Base-by-base conservation (phyloP, 1,140 invertebrate genomes). In the Frieseomelitta varia region DNA sequence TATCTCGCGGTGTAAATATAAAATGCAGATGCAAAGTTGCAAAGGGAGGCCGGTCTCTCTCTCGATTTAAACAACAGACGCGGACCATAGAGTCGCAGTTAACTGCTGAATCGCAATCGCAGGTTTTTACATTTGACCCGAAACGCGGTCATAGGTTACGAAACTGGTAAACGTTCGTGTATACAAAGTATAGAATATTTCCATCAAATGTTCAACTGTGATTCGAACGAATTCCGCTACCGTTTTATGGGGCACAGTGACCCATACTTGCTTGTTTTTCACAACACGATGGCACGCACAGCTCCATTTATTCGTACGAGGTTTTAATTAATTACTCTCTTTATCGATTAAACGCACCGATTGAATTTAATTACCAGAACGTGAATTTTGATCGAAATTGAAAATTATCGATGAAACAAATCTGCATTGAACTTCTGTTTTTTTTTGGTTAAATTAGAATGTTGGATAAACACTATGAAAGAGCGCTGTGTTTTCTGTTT, bases 51-150 rank as follows among this genome's bases (percentile, higher is more conserved):
- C 56, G 58, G 47, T 2, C 30, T 30, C 75, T 30, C 75, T 47
- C 24, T 72, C 68, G 76, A 73, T 79, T 39, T 51, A 68, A 84
- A 79, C 82, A 80, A 30, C 77, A 84, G 69, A 80, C 67, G 78
- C 83, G 47, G 53, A 21, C 68, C 78, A 51, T 80, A 67, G 77
- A 72, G 47, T 74, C 12, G 71, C 79, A 73, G 82, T 84, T 84
- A 84, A 79, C 82, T 61, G 56, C 30, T 68, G 83, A 74, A 84
- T 84, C 27, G 81, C 65, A 84, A 71, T 79, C n/a, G 58, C 14
- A 84, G 34, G 58, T 84, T 84, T 84, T 84, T 84, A 84, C 77
- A 67, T 80, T 67, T 84, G 83, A 84, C 78, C 69, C 69, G 71
- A 84, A 84, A 80, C 83, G 83, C 51, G 51, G 58, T 0, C 39